Evolutionary conservation across 2,113 vertebrate species (phyloP).

Genomic region (Columba livia): DNA sequence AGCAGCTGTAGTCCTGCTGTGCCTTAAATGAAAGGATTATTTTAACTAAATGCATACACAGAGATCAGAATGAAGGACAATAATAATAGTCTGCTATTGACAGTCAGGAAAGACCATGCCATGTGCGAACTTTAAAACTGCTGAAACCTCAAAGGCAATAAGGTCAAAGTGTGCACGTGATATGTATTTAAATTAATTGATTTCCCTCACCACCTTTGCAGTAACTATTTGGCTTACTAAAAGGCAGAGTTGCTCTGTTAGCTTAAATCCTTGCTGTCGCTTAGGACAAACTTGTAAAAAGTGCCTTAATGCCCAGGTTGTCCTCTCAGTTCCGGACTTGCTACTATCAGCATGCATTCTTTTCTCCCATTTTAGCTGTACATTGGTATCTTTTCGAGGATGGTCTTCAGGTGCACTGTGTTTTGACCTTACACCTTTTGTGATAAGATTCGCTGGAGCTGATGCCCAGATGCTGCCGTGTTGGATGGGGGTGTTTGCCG

Average conservation of each 20-base stretch:
- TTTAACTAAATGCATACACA: neutral
- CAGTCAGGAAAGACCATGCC: neutral
- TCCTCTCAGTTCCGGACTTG: neutral
- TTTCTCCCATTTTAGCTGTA: neutral
- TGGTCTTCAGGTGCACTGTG: accelerated
- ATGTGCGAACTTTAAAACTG: neutral
- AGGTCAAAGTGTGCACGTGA: neutral
- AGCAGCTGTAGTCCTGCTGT: neutral
- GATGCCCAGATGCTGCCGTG: neutral
- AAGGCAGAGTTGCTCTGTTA: neutral
- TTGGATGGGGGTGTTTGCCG: neutral
- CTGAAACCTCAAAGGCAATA: neutral
- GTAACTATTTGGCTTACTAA: neutral
- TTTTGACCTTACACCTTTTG: neutral
- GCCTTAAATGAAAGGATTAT: neutral
- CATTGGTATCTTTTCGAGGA: neutral
- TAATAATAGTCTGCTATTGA: neutral
- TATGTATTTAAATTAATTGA: neutral
- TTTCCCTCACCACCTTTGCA: neutral
- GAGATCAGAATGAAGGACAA: neutral
- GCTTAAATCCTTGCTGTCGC: neutral
- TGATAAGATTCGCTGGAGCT: neutral
- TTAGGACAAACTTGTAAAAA: neutral
- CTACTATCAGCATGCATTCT: neutral
- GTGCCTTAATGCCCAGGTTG: neutral